Evolutionary conservation across 2,888 invertebrate species (phyloP), one percentile per base, ranked within the genome.

Genomic region (Chrysomela aeneicollis): DNA sequence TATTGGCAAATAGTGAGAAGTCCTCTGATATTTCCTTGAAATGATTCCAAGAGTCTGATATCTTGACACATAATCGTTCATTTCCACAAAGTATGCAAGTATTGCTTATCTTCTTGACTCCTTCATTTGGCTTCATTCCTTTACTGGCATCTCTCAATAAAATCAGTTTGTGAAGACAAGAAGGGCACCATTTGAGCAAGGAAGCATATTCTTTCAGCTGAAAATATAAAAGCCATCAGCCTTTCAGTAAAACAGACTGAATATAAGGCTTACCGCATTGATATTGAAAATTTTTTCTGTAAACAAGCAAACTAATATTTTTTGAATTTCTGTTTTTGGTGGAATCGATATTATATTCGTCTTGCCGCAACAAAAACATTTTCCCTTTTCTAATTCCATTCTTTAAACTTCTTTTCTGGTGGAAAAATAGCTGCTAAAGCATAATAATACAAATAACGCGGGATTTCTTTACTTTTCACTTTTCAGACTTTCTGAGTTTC

Each of bases 21-120:
- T 62, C 62, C 19, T 18, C 30, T n/a, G 57, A 19, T 26, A 62
- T 62, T 19, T 50, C 18, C 5, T 62, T 37, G 46, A 62, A 62
- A 42, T 35, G 15, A 10, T 22, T 12, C 57, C 62, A 62, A 3
- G 42, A n/a, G 4, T 42, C 3, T 1, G 15, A 15, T n/a, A 42
- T 42, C 15, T 42, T 42, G 42, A 42, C 3, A 42, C 3, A 10
- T 4, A 15, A 42, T 4, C 6, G 1, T 15, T 42, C 42, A 10
- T 6, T 15, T 15, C 42, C 42, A 42, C 42, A 42, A 8, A 42
- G n/a, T 15, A 15, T n/a, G 15, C 42, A 42, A 6, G 2, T 15
- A 42, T 42, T 2, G 6, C n/a, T 42, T 42, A 1, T 15, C 4
- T 4, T 12, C 2, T 4, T 15, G n/a, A 15, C 3, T 42, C n/a